A percentile compares a stretch with the other conserved stretches of the same genome.
Evolutionary conservation across 2,888 invertebrate species (phyloP).

Genomic region (Pediacus dermestoides): DNA sequence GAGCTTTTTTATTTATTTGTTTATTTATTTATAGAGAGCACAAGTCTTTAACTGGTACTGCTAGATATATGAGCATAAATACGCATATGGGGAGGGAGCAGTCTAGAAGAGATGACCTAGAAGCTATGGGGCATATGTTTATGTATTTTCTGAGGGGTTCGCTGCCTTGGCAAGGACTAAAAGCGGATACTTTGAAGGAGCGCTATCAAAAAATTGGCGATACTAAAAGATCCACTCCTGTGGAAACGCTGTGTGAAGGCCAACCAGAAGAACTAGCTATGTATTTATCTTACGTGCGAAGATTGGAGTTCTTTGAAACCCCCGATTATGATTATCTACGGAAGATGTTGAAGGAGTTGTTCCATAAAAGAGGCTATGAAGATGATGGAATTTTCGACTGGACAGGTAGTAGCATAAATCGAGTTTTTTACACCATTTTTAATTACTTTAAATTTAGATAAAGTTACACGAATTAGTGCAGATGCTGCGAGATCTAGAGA

Average conservation of each 20-base stretch:
- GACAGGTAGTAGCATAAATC: conserved; percentile 58
- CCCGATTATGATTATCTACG: conserved; percentile 98
- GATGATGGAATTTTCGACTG: conserved; percentile 93
- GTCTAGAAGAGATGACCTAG: conserved; percentile 97
- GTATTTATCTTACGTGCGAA: conserved; percentile 91
- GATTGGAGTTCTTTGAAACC: conserved; percentile 98
- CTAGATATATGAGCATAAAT: conserved; percentile 99
- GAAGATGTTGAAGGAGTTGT: conserved; percentile 90
- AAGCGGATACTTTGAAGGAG: conserved; percentile 99
- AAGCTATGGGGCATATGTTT: conserved; percentile 99
- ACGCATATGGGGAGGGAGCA: conserved; percentile 99
- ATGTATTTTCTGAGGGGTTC: conserved; percentile 99
- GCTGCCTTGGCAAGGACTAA: conserved; percentile 99
- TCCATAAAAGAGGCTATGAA: conserved; percentile 77
- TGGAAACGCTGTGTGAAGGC: conserved; percentile 84
- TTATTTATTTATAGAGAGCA: conserved; percentile 75
- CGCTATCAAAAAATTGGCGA: conserved; percentile 99
- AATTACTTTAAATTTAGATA: conserved; percentile 1
- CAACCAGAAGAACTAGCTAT: conserved; percentile 95
- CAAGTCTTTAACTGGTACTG: conserved; percentile 99
- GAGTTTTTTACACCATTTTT: not conserved
- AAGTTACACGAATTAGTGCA: not conserved
- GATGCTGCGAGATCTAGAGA: not conserved
- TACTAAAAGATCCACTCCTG: conserved; percentile 97
- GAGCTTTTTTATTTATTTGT: too few species aligned